Conservation (phyloP, 2,113 vertebrate genomes). For the Thryonomys swinderianus region DNA sequence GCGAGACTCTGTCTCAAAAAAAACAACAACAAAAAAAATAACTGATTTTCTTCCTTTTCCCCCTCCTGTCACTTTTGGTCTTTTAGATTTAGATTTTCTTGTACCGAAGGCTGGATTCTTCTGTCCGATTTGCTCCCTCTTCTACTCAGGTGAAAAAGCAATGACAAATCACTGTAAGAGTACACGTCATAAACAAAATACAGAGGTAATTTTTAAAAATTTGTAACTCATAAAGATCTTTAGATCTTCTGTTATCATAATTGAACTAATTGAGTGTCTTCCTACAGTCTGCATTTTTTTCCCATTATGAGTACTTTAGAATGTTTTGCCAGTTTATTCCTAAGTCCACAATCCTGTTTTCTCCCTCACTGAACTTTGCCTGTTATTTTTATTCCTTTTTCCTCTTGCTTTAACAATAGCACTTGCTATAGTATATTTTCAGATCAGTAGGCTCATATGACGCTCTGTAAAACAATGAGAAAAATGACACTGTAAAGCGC, state of each 20-base stretch:
- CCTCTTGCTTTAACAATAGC: neutral
- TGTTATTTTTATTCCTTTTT: conserved; percentile 9
- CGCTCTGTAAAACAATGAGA: neutral
- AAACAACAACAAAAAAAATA: too few relatives aligned
- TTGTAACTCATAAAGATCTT: conserved; percentile 32
- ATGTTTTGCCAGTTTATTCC: conserved; percentile 23
- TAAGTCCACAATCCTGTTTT: conserved; percentile 29
- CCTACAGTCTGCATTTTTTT: neutral
- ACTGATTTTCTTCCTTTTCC: conserved; percentile 3
- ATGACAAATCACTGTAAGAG: conserved; percentile 89
- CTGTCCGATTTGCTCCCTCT: conserved; percentile 91
- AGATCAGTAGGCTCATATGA: neutral
- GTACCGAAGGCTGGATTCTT: conserved; percentile 89
- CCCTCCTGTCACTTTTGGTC: neutral
- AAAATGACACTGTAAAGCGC: neutral
- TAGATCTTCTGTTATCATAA: neutral
- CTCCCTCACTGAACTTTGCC: neutral
- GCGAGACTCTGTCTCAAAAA: too few relatives aligned
- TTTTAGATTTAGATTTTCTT: conserved; percentile 88
- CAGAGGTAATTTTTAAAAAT: conserved; percentile 83
- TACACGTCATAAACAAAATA: conserved; percentile 85
- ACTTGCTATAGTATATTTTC: conserved; percentile 14
- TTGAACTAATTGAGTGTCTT: conserved; percentile 27
- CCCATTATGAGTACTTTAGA: neutral
- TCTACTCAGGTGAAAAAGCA: conserved; percentile 87